Evolutionary conservation across 2,888 invertebrate genomes (phyloP).

Genomic region (Hyppa rectilinea): DNA sequence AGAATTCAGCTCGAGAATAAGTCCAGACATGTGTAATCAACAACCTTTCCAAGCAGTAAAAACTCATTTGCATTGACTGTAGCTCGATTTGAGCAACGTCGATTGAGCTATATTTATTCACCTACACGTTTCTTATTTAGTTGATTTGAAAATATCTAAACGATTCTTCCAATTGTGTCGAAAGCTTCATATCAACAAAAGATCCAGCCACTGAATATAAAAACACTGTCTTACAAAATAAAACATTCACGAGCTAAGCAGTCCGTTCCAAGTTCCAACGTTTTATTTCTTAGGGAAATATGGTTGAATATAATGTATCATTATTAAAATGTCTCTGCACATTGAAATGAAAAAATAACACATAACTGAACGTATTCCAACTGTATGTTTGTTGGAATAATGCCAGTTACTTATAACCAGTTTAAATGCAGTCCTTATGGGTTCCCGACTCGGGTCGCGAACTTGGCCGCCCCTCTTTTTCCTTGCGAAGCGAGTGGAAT

Average conservation of each 20-base stretch:
- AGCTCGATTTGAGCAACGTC: neutral
- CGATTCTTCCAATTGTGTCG: neutral
- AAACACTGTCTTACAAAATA: slow-evolving; percentile 18
- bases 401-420: slow-evolving; percentile 67
- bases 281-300: slow-evolving; percentile 50
- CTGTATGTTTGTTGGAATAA: slow-evolving; percentile 61
- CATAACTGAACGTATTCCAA: slow-evolving; percentile 59
- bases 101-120: neutral
- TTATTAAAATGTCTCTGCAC: slow-evolving; percentile 64
- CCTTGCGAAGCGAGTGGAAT: slow-evolving; percentile 35
- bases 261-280: slow-evolving; percentile 18
- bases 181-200: neutral
- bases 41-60: neutral
- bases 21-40: neutral
- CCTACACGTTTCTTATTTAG: neutral
- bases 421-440: slow-evolving; percentile 64
- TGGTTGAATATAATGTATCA: slow-evolving; percentile 56
- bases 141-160: neutral
- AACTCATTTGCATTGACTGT: neutral
- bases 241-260: slow-evolving; percentile 33
- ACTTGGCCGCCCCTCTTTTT: slow-evolving; percentile 48
- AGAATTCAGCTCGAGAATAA: neutral
- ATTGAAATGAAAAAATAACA: slow-evolving; percentile 65
- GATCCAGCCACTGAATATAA: slow-evolving; percentile 10
- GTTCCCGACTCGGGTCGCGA: slow-evolving; percentile 36